A percentile compares a stretch with the other conserved stretches of the same genome.
Conservation (phyloP, 2,113 vertebrate genomes). For the Hippocampus abdominalis region DNA sequence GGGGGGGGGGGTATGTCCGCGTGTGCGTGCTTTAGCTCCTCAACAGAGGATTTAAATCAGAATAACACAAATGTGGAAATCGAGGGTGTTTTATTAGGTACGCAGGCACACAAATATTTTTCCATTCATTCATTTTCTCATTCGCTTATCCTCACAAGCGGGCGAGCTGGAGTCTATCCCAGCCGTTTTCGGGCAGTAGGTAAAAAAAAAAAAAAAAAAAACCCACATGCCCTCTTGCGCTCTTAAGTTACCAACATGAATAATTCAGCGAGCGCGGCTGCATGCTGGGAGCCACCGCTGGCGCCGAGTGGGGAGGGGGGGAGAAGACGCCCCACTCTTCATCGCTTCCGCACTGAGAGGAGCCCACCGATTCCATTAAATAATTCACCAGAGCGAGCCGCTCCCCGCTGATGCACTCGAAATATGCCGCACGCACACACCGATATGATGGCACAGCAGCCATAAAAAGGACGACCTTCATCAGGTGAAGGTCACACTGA, state of each 20-base stretch:
- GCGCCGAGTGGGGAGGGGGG: constrained; percentile 28
- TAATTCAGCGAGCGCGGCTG: constrained; percentile 42
- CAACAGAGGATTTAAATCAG: no score
- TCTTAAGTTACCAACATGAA: constrained; percentile 39
- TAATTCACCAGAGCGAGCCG: constrained; percentile 21
- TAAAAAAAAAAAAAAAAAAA: no score
- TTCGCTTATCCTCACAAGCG: no score
- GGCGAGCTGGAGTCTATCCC: no score
- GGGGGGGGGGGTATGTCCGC: no score
- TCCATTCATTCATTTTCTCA: not conserved
- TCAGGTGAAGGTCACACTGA: no score
- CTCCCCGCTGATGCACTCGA: not conserved
- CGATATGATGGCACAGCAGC: not conserved
- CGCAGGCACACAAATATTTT: not conserved
- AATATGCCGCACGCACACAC: not conserved
- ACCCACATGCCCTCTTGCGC: not conserved
- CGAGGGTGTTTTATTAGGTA: not conserved
- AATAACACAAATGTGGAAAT: not conserved
- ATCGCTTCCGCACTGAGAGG: constrained; percentile 33
- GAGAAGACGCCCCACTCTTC: constrained; percentile 39
- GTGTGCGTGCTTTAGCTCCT: not conserved
- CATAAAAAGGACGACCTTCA: not conserved
- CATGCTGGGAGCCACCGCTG: constrained; percentile 49
- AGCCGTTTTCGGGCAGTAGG: no score
- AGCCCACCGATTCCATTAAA: constrained; percentile 56